Evolutionary conservation across 2,797 vertebrate genomes (phyloP).

Genomic region (Coregonus sp.): DNA sequence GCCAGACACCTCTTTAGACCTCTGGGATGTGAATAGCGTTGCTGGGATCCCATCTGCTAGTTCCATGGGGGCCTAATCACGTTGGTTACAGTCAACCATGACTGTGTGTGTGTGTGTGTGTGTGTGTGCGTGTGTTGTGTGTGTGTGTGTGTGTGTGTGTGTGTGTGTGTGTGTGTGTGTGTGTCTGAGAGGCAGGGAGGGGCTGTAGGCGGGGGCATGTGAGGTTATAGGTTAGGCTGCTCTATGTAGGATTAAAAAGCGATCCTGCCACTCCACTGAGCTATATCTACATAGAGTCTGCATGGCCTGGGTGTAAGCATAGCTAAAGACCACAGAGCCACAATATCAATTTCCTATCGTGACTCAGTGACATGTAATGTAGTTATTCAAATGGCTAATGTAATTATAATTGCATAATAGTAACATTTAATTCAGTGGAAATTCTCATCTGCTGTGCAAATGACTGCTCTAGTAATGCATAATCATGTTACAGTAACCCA

Average conservation of each 20-base stretch:
- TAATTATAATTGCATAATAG: conserved; percentile 6
- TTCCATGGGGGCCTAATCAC: conserved; percentile 31
- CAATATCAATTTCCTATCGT: conserved; percentile 13
- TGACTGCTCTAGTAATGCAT: conserved; percentile 49
- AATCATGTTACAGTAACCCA: conserved; percentile 53
- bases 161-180: conserved; percentile 18
- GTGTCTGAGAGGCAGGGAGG: neutral
- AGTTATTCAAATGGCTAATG: conserved; percentile 22
- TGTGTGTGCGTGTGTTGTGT: no score
- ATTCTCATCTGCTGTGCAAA: conserved; percentile 44
- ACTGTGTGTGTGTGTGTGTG: neutral
- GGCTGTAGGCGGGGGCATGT: no score
- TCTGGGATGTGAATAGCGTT: conserved; percentile 16
- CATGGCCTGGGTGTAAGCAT: neutral
- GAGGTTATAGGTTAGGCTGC: no score
- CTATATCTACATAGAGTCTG: neutral
- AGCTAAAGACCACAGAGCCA: conserved; percentile 2
- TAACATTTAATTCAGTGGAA: conserved; percentile 18
- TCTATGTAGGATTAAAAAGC: no score
- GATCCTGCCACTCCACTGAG: no score
- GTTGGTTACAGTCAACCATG: conserved; percentile 12
- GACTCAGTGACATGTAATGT: conserved; percentile 29
- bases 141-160: neutral
- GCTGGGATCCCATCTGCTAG: conserved; percentile 22
- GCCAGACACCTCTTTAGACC: neutral